These are phyloP conservation scores for Scaptodrosophila lebanonensis DNA, from an alignment of 1,140 invertebrate species.

Conservation along the genomic window DNA sequence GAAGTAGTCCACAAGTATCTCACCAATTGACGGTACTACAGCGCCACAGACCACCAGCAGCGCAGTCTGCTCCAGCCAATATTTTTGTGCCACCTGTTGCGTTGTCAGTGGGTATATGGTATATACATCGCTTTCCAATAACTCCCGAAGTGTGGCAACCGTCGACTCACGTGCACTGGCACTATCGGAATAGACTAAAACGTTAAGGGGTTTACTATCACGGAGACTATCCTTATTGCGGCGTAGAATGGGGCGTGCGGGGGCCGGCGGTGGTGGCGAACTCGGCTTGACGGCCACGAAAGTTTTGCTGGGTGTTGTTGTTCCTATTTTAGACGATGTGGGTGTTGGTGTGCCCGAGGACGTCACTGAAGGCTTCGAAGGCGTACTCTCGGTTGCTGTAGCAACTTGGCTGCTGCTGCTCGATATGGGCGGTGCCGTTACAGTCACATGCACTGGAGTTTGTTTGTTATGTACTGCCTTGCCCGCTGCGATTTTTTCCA, in stretches of 20 bases:
- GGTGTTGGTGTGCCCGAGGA: no score
- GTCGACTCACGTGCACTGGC: constrained; percentile 84
- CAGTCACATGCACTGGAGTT: no score
- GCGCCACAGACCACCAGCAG: constrained; percentile 88
- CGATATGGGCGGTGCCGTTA: neutral
- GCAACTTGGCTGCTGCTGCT: constrained; percentile 1
- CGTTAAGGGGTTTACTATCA: constrained; percentile 85
- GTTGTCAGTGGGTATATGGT: constrained; percentile 84
- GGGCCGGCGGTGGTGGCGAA: constrained; percentile 16
- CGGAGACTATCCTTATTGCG: constrained; percentile 53
- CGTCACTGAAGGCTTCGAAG: neutral
- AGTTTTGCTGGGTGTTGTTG: constrained; percentile 25
- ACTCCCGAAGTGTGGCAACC: constrained; percentile 82
- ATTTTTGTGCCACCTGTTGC: constrained; percentile 80
- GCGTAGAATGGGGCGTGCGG: constrained; percentile 43
- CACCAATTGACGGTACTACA: constrained; percentile 81
- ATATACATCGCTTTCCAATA: constrained; percentile 87
- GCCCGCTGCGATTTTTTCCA: constrained; percentile 40
- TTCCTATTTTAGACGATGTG: neutral
- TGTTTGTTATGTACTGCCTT: no score
- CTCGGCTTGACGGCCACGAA: constrained; percentile 36
- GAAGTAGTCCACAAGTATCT: constrained; percentile 85
- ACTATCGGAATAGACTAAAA: constrained; percentile 90
- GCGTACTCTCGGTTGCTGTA: neutral
- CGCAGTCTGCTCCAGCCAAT: constrained; percentile 85